Evolutionary conservation across 2,113 vertebrate species (phyloP).

Genomic region (Lophochroa leadbeateri): DNA sequence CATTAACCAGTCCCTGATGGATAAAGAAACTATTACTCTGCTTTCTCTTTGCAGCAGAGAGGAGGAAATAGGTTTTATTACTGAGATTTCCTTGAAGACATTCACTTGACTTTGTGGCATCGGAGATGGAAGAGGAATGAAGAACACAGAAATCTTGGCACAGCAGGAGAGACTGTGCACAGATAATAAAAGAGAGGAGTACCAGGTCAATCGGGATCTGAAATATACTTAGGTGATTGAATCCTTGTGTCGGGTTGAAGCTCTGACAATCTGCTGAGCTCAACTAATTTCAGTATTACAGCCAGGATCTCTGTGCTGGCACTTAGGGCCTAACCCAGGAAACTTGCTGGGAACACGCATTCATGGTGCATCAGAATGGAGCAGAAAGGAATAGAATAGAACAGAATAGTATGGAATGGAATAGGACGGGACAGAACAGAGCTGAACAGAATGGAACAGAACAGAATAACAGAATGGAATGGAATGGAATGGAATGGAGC

Average conservation of each 20-base stretch:
- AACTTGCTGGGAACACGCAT: neutral
- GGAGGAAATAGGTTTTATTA: constrained; percentile 59
- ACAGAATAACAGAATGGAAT: neutral
- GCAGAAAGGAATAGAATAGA: neutral
- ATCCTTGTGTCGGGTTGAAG: neutral
- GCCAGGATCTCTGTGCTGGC: neutral
- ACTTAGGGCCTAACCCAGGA: neutral
- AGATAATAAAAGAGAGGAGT: constrained; percentile 43
- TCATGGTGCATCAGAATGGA: fast-evolving
- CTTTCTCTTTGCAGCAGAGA: constrained; percentile 45
- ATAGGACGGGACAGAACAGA: neutral
- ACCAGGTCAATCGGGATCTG: constrained; percentile 7
- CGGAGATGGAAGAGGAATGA: constrained; percentile 36
- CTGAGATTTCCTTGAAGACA: constrained; percentile 61
- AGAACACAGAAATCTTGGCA: constrained; percentile 54
- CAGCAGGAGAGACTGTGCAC: neutral
- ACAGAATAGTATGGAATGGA: neutral
- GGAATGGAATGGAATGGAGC: neutral
- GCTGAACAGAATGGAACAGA: neutral
- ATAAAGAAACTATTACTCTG: constrained; percentile 55
- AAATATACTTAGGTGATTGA: constrained; percentile 48
- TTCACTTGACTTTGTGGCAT: constrained; percentile 61
- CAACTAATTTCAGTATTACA: neutral
- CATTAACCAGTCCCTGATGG: constrained; percentile 52
- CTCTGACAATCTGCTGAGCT: neutral